phyloP scores from a whole-genome alignment of 2,113 vertebrate genomes.

The Alces alces region DNA sequence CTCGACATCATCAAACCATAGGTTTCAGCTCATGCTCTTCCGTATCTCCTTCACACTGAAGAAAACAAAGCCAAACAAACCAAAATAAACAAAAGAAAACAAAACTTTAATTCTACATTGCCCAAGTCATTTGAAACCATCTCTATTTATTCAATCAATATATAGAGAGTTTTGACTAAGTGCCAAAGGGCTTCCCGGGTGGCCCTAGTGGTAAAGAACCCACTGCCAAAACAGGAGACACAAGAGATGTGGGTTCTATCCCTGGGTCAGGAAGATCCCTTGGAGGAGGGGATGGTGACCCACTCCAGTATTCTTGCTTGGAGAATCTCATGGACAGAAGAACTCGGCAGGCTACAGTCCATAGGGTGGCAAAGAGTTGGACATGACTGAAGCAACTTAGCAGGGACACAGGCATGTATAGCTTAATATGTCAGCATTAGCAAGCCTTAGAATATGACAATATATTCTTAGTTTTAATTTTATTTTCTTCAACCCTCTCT shows the following conservation, averaged over 20 bases:
- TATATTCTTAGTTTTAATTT: neutral
- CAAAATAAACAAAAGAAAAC: neutral
- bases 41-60: neutral
- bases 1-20: too few relatives aligned
- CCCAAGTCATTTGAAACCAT: neutral
- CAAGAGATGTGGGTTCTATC: neutral
- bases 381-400: neutral
- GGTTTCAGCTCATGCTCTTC: too few relatives aligned
- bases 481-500: neutral
- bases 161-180: neutral
- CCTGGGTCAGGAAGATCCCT: too few relatives aligned
- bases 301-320: neutral
- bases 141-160: neutral
- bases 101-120: neutral
- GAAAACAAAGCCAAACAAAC: neutral
- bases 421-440: neutral
- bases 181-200: neutral
- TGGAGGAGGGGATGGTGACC: neutral
- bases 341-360: fast-evolving
- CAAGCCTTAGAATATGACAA: neutral
- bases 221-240: neutral
- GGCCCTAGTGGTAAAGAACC: neutral
- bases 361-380: neutral
- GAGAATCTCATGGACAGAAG: neutral
- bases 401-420: neutral